Evolutionary conservation across 2,797 vertebrate genomes (phyloP).

Genomic region (Labroides dimidiatus): DNA sequence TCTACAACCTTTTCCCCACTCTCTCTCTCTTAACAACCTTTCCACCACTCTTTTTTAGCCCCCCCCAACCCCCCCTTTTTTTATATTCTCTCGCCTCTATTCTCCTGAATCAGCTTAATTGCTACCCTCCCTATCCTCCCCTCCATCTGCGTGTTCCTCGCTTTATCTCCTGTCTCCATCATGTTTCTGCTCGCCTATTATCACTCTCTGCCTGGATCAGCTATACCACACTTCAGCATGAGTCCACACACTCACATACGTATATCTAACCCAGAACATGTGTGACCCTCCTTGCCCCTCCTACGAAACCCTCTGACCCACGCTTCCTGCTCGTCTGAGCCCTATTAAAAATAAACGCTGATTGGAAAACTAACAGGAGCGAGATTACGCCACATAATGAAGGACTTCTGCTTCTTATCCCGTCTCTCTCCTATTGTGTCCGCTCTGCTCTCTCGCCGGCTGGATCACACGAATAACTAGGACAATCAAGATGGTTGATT

Average conservation of each 20-base stretch:
- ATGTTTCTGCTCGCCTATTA: constrained; percentile 53
- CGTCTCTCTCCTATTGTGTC: constrained; percentile 50
- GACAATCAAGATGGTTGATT: constrained; percentile 77
- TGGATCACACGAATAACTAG: constrained; percentile 72
- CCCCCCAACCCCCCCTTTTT: constrained; percentile 24
- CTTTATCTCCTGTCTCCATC: constrained; percentile 58
- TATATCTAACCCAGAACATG: constrained; percentile 49
- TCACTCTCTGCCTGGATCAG: constrained; percentile 58
- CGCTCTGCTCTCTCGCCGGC: constrained; percentile 38
- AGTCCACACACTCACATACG: constrained; percentile 12
- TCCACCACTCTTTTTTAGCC: constrained; percentile 51
- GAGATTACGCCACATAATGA: constrained; percentile 68
- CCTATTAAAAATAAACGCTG: constrained; percentile 65
- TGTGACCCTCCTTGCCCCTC: constrained; percentile 52
- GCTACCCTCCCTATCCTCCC: constrained; percentile 47
- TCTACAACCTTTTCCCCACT: constrained; percentile 26
- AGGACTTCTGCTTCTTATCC: constrained; percentile 51
- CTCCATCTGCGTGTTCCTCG: constrained; percentile 58
- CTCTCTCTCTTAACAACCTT: constrained; percentile 60
- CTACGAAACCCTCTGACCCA: constrained; percentile 54
- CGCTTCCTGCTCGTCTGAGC: constrained; percentile 59
- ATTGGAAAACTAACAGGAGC: constrained; percentile 67
- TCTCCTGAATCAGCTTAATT: constrained; percentile 79
- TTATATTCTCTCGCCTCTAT: constrained; percentile 53
- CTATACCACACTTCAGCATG: constrained; percentile 28